Evolutionary conservation across 2,797 vertebrate species (phyloP), one percentile per base, ranked within the genome.

Genomic region (Rhinella marina): DNA sequence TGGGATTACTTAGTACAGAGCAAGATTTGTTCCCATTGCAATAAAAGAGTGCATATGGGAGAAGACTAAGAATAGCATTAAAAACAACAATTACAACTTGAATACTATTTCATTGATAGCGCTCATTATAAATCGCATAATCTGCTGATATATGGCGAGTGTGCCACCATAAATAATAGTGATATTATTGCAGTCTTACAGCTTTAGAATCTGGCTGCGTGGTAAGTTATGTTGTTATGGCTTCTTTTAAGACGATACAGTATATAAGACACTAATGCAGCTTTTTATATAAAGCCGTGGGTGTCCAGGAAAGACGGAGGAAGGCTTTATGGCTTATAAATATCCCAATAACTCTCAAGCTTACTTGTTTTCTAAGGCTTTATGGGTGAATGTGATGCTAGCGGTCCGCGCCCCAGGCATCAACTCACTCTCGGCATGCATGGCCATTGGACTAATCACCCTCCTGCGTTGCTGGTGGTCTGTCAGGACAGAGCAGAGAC

Each of bases 1-100:
- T 72, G 87, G 87, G 87, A 88, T 78, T 88, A 88, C 70, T 84
- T 84, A 84, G 29, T 54, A 68, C 75, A 52, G 57, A 19, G 54
- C 75, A 88, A 80, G 32, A 73, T 77, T 23, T 50, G 56, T 79
- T 88, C 75, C 76, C 87, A 73, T 52, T 50, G 52, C 76, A 80
- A 50, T 79, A 80, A 82, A 79, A 57, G 10, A 48, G 79, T 88
- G 73, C 87, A 84, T 80, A 76, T 73, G 87, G 64, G 59, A 72
- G 8, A 84, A 61, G 25, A 0, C 81, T 88, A 84, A 88, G 82
- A 84, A 88, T 88, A 88, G 41, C 64, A 57, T 48, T 48, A 88
- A 84, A 88, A 61, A 84, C 76, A 80, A 73, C 87, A 88, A 84
- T 88, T 84, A 84, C 32, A 32, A 25, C n/a, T 52, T 48, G 0